These are phyloP conservation scores for Parasteatoda lunata DNA, from an alignment of 2,888 invertebrate genomes.

Conservation along the genomic window DNA sequence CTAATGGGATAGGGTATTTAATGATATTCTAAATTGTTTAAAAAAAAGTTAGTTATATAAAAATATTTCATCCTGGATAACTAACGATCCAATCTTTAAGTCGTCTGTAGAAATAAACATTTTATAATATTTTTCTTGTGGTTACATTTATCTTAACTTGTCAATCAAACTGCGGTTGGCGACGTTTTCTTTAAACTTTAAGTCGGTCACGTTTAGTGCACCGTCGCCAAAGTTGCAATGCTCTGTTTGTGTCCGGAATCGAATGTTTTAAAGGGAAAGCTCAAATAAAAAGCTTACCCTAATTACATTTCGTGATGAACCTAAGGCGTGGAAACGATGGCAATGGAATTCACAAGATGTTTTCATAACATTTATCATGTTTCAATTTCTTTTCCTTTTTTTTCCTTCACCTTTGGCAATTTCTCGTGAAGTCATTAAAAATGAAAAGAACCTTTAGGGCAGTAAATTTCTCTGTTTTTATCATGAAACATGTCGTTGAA, in stretches of 20 bases:
- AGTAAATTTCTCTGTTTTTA: neutral
- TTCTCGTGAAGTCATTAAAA: neutral
- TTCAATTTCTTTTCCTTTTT: neutral
- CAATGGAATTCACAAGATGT: slow-evolving; percentile 4
- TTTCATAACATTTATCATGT: neutral
- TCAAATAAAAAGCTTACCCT: slow-evolving; percentile 27
- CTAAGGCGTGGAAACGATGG: slow-evolving; percentile 8
- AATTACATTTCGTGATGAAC: slow-evolving; percentile 10
- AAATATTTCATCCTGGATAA: too few relatives aligned
- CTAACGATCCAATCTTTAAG: too few relatives aligned
- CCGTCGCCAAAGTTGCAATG: slow-evolving; percentile 16
- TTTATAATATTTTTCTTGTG: too few relatives aligned
- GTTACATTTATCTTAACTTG: too few relatives aligned
- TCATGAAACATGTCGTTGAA: neutral
- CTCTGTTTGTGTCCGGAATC: slow-evolving; percentile 18
- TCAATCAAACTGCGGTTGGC: too few relatives aligned
- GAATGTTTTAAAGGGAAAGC: slow-evolving; percentile 22
- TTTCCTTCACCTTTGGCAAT: neutral
- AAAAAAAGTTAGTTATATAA: too few relatives aligned
- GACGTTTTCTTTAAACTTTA: neutral
- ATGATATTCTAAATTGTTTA: too few relatives aligned
- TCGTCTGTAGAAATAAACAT: too few relatives aligned
- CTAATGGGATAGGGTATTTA: too few relatives aligned
- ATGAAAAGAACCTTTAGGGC: neutral
- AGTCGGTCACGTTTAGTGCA: neutral